Conservation (phyloP, 2,888 invertebrate species). For the Bhutanitis thaidina region DNA sequence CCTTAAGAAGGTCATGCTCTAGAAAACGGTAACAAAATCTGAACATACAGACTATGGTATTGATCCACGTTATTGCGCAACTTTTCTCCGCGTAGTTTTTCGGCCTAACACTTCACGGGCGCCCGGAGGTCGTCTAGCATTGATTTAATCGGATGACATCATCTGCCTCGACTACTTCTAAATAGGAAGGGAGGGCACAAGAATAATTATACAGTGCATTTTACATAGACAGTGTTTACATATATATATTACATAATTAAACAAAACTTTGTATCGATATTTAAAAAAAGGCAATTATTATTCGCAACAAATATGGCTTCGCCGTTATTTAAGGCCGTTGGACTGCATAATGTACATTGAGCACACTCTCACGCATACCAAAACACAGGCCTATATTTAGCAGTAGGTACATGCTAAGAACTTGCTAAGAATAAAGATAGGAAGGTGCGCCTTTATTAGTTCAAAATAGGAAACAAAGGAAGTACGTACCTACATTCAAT, state of each 20-base stretch:
- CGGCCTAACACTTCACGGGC: slow-evolving; percentile 3
- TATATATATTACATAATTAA: too few species aligned
- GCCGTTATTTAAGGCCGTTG: slow-evolving; percentile 2
- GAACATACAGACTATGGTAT: neutral
- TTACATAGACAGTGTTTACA: too few species aligned
- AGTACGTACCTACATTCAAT: too few species aligned
- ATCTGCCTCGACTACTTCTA: slow-evolving; percentile 20
- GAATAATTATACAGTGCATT: neutral
- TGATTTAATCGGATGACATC: slow-evolving; percentile 44
- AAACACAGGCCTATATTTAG: slow-evolving; percentile 56
- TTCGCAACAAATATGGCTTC: slow-evolving; percentile 4
- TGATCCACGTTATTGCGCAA: slow-evolving; percentile 10
- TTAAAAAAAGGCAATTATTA: neutral
- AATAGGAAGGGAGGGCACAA: slow-evolving; percentile 5
- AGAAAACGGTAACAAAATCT: too few species aligned
- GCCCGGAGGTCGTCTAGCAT: slow-evolving; percentile 36
- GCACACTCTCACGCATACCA: slow-evolving; percentile 43
- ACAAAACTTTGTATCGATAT: too few species aligned
- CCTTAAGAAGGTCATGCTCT: too few species aligned
- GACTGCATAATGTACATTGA: slow-evolving; percentile 14
- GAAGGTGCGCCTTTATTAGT: too few species aligned
- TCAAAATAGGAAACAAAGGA: too few species aligned
- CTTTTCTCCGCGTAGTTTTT: slow-evolving; percentile 3
- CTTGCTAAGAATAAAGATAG: slow-evolving; percentile 33
- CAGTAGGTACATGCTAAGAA: slow-evolving; percentile 39